Evolutionary conservation across 2,888 invertebrate species (phyloP).

Genomic region (Dynastes hyllus): DNA sequence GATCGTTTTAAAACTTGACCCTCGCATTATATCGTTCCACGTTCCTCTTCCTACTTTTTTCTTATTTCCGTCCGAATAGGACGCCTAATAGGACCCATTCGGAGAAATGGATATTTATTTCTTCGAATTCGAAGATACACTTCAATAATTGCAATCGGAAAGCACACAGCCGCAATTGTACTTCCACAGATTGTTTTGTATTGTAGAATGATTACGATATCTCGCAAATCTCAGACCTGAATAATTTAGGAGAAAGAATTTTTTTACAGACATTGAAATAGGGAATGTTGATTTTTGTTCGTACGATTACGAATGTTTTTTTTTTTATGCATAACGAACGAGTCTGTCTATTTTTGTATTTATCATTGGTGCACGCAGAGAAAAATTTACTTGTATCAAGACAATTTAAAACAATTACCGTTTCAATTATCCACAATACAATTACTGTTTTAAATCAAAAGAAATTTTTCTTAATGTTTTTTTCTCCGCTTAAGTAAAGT

Average conservation of each 20-base stretch:
- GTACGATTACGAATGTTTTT: background rate
- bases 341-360: too few species aligned
- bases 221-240: background rate
- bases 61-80: conserved; percentile 16
- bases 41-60: conserved; percentile 23
- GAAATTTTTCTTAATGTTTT: too few species aligned
- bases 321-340: too few species aligned
- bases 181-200: conserved; percentile 6
- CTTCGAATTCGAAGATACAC: conserved; percentile 14
- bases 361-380: too few species aligned
- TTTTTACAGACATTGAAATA: background rate
- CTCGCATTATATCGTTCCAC: conserved; percentile 49
- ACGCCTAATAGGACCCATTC: background rate
- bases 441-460: too few species aligned
- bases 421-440: too few species aligned
- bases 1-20: conserved; percentile 62
- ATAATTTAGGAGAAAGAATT: background rate
- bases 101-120: conserved; percentile 36
- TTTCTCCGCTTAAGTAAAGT: too few species aligned
- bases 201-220: conserved; percentile 1
- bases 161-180: background rate
- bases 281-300: background rate
- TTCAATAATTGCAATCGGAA: conserved; percentile 22
- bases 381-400: too few species aligned
- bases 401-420: too few species aligned